A percentile compares a stretch with the other conserved stretches of the same genome.
Conservation (phyloP, 2,797 vertebrate species). For the Gallinago stenura region DNA sequence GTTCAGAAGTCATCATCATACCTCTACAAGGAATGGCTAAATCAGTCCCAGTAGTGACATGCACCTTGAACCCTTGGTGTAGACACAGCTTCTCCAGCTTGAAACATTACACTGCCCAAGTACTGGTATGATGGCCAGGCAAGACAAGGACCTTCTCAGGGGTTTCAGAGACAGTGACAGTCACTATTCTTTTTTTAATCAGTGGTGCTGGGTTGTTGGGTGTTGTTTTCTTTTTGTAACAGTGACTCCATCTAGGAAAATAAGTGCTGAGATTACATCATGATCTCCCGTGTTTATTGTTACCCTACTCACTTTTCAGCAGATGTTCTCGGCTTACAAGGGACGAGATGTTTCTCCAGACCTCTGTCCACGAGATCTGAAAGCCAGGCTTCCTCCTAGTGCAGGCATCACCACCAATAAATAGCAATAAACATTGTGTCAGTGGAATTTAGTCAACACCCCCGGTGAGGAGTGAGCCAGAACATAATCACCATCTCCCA, state of each 20-base stretch:
- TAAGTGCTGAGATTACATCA: conserved; percentile 53
- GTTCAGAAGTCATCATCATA: background rate
- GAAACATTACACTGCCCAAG: background rate
- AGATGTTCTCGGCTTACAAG: conserved; percentile 47
- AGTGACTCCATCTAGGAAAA: conserved; percentile 60
- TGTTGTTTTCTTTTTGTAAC: background rate
- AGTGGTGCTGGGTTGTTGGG: background rate
- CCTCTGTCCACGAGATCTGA: background rate
- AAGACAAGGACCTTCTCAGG: background rate
- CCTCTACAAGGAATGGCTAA: background rate
- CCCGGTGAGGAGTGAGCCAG: background rate
- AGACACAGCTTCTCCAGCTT: background rate
- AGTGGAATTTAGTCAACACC: conserved; percentile 25
- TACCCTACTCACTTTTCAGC: conserved; percentile 45
- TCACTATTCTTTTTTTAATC: background rate
- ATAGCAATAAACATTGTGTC: conserved; percentile 8
- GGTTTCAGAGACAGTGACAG: background rate
- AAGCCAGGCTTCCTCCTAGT: conserved; percentile 42
- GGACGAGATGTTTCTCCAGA: conserved; percentile 41
- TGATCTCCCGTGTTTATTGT: conserved; percentile 28
- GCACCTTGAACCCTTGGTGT: background rate
- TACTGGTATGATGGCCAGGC: background rate
- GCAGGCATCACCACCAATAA: conserved; percentile 1
- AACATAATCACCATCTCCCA: conserved; percentile 2
- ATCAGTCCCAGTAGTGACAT: background rate